Evolutionary conservation across 2,113 vertebrate genomes (phyloP), one percentile per base, ranked within the genome.

Genomic region (Scolopax mira): DNA sequence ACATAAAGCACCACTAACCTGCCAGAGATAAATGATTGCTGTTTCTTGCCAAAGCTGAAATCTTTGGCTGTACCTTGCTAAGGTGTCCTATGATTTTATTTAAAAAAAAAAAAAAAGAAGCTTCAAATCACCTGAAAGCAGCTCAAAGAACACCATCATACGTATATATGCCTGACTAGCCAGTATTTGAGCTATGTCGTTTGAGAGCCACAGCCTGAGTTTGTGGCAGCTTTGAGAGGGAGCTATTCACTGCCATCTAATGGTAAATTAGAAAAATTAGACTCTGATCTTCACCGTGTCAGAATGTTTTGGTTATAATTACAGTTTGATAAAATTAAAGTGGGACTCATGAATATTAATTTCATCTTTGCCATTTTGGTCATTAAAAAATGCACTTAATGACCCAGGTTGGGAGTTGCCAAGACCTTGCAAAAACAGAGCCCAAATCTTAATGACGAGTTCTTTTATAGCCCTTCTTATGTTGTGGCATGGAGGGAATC

Each of bases 211-310:
- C 39, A 81, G 78, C 17, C 31, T 4, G 41, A 71, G 74, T 21
- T 19, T 3, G 5, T 3, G 35, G 52, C 39, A 24, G 67, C 77
- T 60, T 18, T 58, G 65, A 52, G 48, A 58, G 13, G 41, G 94
- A 90, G 93, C 86, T 90, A 30, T 71, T 78, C 84, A 5, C 94
- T 90, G 95, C 95, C 95, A 95, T 72, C 96, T 97, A 90, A 92
- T 37, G 96, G 96, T 18, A 41, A 74, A 41, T 13, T 21, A 78
- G 25, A 64, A 55, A 79, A 91, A 57, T 22, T 14, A 37, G 27
- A 18, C 27, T 14, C 2, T 17, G 11, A 7, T 60, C 64, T 71
- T 71, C 24, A 51, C 7, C 3, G 12, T 0, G 2, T 10, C 2
- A 0, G 27, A 71, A 48, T 1, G 2, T 35, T 86, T n/a, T 30